These are phyloP conservation scores for Brachionus angularis DNA, from an alignment of 1,140 invertebrate genomes.

Conservation along the genomic window DNA sequence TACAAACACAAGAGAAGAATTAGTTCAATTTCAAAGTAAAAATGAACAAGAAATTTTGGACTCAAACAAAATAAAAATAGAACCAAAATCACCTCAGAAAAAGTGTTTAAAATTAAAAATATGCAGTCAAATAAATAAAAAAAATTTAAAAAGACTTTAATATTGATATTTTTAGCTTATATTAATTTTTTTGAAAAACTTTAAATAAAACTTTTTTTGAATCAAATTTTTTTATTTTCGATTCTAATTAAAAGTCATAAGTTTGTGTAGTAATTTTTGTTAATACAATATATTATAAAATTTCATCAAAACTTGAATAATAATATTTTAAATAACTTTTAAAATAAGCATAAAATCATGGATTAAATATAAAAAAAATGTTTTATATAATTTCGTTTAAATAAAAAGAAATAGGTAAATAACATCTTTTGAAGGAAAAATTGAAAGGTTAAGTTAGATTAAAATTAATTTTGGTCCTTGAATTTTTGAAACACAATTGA, in stretches of 20 bases:
- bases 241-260: neutral
- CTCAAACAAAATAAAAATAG: neutral
- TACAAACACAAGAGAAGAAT: neutral
- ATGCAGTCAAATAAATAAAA: neutral
- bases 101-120: neutral
- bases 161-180: neutral
- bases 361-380: too few species aligned
- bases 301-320: too few species aligned
- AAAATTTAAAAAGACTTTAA: constrained; percentile 27
- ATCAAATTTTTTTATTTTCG: neutral
- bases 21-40: neutral
- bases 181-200: constrained; percentile 14
- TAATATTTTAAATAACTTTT: too few species aligned
- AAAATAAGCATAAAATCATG: too few species aligned
- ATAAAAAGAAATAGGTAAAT: neutral
- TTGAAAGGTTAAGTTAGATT: too few species aligned
- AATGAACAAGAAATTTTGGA: neutral
- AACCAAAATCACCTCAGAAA: neutral
- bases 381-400: too few species aligned
- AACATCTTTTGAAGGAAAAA: too few species aligned
- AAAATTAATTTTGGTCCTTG: too few species aligned
- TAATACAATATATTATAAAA: too few species aligned
- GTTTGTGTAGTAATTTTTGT: too few species aligned
- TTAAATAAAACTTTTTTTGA: neutral
- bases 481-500: too few species aligned